Conservation (phyloP, 1,140 invertebrate species). For the Eupristina koningsbergeri region DNA sequence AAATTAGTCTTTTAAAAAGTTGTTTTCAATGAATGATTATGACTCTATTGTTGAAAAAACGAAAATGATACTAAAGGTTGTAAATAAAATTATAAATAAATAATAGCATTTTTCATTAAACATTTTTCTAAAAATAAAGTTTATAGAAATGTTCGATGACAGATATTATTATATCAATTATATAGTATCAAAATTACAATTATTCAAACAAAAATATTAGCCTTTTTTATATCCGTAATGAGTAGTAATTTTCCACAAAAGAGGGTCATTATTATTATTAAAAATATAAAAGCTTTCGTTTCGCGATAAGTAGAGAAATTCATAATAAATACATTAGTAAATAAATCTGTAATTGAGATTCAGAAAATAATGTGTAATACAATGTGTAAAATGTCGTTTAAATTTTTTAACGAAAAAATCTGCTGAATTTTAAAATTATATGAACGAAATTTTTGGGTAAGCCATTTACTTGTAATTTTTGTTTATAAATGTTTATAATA, state of each 20-base stretch:
- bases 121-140: conserved; percentile 36
- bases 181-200: too few relatives aligned
- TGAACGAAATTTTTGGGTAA: background rate
- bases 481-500: background rate
- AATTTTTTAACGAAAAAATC: background rate
- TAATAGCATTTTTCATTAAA: conserved; percentile 43
- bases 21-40: conserved; percentile 40
- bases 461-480: background rate
- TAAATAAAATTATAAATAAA: conserved; percentile 51
- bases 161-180: too few relatives aligned
- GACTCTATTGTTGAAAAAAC: conserved; percentile 39
- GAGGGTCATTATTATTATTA: background rate
- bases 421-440: background rate
- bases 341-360: background rate
- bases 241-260: conserved; percentile 46
- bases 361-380: background rate
- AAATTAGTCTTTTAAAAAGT: conserved; percentile 34
- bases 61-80: conserved; percentile 30
- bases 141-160: too few relatives aligned
- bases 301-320: background rate
- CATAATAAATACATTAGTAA: background rate
- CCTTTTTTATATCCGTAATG: conserved; percentile 18
- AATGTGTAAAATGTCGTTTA: too few relatives aligned
- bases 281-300: background rate
- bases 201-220: too few relatives aligned